Base-by-base conservation (phyloP, 53 echinoderm and acorn worm genomes). In the Echinarachnius parma region DNA sequence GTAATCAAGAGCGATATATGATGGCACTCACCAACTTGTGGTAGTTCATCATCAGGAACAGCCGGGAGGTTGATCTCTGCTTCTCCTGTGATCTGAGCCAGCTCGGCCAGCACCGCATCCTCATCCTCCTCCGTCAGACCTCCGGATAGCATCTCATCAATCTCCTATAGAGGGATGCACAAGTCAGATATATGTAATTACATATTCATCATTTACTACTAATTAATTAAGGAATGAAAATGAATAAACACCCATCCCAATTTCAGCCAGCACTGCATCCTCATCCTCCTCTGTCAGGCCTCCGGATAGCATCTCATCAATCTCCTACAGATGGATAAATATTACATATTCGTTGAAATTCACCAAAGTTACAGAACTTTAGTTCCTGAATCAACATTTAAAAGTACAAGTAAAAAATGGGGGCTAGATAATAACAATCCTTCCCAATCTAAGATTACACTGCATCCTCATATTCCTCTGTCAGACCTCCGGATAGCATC, bases 401-500 rank as follows among this genome's bases (percentile, higher is more conserved):
- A n/a, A n/a, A n/a, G n/a, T n/a, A n/a, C n/a, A n/a, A n/a, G n/a
- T n/a, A n/a, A n/a, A n/a, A n/a, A n/a, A n/a, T n/a, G n/a, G n/a
- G n/a, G n/a, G n/a, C n/a, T n/a, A n/a, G n/a, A n/a, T n/a, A n/a
- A n/a, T n/a, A n/a, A n/a, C n/a, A n/a, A n/a, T n/a, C n/a, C n/a
- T n/a, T n/a, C n/a, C n/a, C n/a, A n/a, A n/a, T n/a, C n/a, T n/a
- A n/a, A n/a, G n/a, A n/a, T n/a, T n/a, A n/a, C 30, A 95, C 82
- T 16, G 90, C 95, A 33, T 84, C 90, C 66, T 95, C 95, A 54
- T 95, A 90, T 32, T 95, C 91, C 9, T 84, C 78, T 0, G 95
- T 95, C 55, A 95, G 53, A 13, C 85, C 70, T 27, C 95, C 95
- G 1, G 85, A 78, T 26, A 95, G 29, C 23, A 95, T 7, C 53